Percentiles rank a stretch among this genome's conserved stretches.
These are phyloP conservation scores for Epinotia ramella DNA, from an alignment of 2,888 invertebrate genomes.

Conservation along the genomic window DNA sequence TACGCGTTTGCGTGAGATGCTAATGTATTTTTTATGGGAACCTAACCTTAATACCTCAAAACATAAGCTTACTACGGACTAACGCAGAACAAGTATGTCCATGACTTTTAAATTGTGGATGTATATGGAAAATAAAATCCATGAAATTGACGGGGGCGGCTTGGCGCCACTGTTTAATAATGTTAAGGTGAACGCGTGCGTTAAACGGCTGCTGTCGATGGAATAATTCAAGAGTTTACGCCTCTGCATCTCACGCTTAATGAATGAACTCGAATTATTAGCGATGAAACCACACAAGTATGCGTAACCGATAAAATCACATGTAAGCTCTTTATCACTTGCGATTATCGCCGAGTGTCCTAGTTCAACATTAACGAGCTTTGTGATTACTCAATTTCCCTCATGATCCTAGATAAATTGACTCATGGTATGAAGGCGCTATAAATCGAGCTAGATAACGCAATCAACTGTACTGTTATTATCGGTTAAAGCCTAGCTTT, in stretches of 20 bases:
- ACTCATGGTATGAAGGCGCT: slow-evolving; percentile 54
- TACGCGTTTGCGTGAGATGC: background rate
- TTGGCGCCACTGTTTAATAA: slow-evolving; percentile 62
- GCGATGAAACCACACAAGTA: slow-evolving; percentile 24
- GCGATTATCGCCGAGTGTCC: slow-evolving; percentile 38
- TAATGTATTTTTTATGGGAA: slow-evolving; percentile 34
- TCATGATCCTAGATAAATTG: slow-evolving; percentile 60
- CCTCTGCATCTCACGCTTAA: slow-evolving; percentile 58
- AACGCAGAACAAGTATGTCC: slow-evolving; percentile 7
- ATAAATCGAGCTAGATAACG: slow-evolving; percentile 64
- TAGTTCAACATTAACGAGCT: slow-evolving; percentile 35
- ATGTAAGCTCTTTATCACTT: slow-evolving; percentile 37
- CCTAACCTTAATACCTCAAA: background rate
- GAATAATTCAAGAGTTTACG: slow-evolving; percentile 63
- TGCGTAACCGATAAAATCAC: slow-evolving; percentile 30
- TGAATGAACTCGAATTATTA: slow-evolving; percentile 32
- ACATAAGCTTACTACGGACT: background rate
- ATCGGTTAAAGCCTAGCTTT: slow-evolving; percentile 52
- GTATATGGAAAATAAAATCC: slow-evolving; percentile 28
- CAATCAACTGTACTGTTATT: slow-evolving; percentile 55
- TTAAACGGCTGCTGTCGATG: slow-evolving; percentile 55
- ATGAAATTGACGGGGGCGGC: slow-evolving; percentile 61
- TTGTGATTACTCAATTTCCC: slow-evolving; percentile 54
- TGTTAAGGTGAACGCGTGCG: slow-evolving; percentile 73
- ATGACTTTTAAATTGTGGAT: slow-evolving; percentile 10